Conservation (phyloP, 2,113 vertebrate species). For the Chamaea fasciata region DNA sequence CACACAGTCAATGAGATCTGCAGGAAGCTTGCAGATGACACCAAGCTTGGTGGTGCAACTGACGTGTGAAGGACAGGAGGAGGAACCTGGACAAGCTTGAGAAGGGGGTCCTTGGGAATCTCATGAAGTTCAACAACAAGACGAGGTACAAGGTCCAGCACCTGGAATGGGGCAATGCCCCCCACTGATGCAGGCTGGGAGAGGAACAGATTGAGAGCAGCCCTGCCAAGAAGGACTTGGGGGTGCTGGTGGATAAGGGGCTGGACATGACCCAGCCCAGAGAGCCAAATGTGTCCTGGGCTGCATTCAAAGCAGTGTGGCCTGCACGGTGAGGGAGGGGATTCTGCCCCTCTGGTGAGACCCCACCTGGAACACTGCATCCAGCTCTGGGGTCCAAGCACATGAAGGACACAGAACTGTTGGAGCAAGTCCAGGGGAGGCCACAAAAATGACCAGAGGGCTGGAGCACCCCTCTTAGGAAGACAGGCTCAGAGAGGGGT, state of each 20-base stretch:
- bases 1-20: background rate
- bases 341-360: background rate
- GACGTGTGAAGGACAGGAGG: background rate
- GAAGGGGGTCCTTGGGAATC: background rate
- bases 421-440: background rate
- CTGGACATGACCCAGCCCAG: background rate
- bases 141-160: background rate
- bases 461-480: background rate
- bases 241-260: background rate
- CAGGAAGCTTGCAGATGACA: background rate
- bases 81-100: background rate
- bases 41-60: background rate
- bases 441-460: background rate
- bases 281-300: rapidly evolving
- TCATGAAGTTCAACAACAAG: background rate
- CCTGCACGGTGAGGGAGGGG: rapidly evolving
- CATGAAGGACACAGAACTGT: background rate
- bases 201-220: background rate
- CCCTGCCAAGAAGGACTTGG: rapidly evolving
- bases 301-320: background rate
- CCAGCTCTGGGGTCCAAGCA: background rate
- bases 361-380: background rate
- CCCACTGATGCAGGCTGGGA: rapidly evolving
- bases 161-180: background rate
- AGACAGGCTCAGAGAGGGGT: background rate